Conservation (phyloP, 2,797 vertebrate species). For the Sciaenops ocellatus region DNA sequence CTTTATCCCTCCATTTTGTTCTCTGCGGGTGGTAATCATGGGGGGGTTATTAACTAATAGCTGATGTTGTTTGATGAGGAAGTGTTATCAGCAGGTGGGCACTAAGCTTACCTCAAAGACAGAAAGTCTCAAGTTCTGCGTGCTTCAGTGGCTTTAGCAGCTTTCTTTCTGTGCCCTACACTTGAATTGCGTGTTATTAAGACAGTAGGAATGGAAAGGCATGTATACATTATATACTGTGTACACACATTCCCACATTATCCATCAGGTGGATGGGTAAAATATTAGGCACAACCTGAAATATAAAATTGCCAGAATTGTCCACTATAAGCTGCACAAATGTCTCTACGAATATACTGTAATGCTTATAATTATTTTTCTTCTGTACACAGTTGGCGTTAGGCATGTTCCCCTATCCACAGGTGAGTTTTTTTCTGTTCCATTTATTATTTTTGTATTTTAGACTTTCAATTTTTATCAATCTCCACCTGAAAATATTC, state of each 20-base stretch:
- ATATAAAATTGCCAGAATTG: background rate
- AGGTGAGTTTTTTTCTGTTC: slow-evolving; percentile 90
- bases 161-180: slow-evolving; percentile 34
- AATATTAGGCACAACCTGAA: background rate
- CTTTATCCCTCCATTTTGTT: slow-evolving; percentile 63
- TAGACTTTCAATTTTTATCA: background rate
- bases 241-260: background rate
- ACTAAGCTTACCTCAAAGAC: slow-evolving; percentile 71
- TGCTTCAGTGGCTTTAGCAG: slow-evolving; percentile 36
- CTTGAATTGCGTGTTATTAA: slow-evolving; percentile 18
- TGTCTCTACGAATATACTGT: background rate
- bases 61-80: slow-evolving; percentile 71
- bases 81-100: slow-evolving; percentile 63
- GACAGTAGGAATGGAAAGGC: background rate
- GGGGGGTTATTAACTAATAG: slow-evolving; percentile 80
- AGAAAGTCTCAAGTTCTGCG: slow-evolving; percentile 56
- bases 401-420: slow-evolving; percentile 98
- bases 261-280: background rate
- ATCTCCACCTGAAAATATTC: background rate
- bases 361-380: background rate
- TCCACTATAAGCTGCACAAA: background rate
- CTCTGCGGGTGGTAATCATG: slow-evolving; percentile 58
- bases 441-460: background rate
- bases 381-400: slow-evolving; percentile 90
- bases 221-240: background rate